These are phyloP conservation scores for Zoanthus gigantus DNA, from an alignment of 92 coral and sea anemone species.

Conservation along the genomic window DNA sequence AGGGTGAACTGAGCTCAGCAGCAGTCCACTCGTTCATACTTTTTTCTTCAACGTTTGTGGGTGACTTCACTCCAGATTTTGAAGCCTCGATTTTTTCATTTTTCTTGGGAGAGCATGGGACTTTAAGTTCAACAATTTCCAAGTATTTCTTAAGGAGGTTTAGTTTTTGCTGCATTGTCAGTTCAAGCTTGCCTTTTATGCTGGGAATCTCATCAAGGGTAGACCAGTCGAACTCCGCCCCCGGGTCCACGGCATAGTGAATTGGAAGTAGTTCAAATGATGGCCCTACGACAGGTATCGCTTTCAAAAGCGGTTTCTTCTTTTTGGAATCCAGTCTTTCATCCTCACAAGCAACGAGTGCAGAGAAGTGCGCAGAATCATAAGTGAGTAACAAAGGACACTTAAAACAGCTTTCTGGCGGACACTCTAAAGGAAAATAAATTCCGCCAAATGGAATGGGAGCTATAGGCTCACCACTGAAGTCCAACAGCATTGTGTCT, in stretches of 20 bases:
- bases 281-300: slow-evolving; percentile 86
- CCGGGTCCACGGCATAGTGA: slow-evolving; percentile 90
- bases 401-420: slow-evolving; percentile 76
- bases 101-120: slow-evolving; percentile 67
- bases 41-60: slow-evolving; percentile 16
- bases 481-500: slow-evolving; percentile 83
- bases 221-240: slow-evolving; percentile 80
- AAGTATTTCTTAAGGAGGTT: slow-evolving; percentile 76
- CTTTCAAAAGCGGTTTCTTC: slow-evolving; percentile 40
- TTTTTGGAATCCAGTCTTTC: slow-evolving; percentile 47
- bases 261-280: slow-evolving; percentile 76
- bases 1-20: background rate
- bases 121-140: slow-evolving; percentile 66
- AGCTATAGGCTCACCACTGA: slow-evolving; percentile 91
- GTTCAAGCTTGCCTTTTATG: slow-evolving; percentile 61
- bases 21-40: slow-evolving; percentile 45
- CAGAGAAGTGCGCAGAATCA: slow-evolving; percentile 95
- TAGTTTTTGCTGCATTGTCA: slow-evolving; percentile 73
- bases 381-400: slow-evolving; percentile 86
- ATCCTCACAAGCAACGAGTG: slow-evolving; percentile 79
- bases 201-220: slow-evolving; percentile 62
- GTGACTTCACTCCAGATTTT: slow-evolving; percentile 7
- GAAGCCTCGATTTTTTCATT: slow-evolving; percentile 22
- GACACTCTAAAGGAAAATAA: slow-evolving; percentile 90
- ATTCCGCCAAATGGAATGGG: slow-evolving; percentile 99